Conservation (phyloP, 1,140 invertebrate species). For the Ericerus pela region DNA sequence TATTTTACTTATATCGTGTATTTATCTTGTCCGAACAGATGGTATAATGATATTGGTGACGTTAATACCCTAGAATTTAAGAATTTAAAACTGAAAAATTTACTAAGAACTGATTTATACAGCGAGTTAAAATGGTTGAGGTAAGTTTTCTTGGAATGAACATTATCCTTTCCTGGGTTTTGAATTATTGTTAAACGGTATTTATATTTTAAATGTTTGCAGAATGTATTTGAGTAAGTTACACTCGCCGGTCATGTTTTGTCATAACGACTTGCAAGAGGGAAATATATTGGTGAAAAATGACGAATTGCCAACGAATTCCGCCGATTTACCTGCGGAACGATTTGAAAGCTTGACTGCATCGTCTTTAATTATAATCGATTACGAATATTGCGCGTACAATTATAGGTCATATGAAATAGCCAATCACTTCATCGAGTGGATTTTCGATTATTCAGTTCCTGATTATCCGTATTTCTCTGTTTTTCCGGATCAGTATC, state of each 20-base stretch:
- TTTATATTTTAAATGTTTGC: slow-evolving; percentile 11
- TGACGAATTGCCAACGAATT: slow-evolving; percentile 1
- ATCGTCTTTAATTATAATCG: slow-evolving; percentile 53
- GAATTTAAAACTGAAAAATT: slow-evolving; percentile 12
- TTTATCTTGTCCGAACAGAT: neutral
- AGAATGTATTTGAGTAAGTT: slow-evolving; percentile 34
- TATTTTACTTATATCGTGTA: too few species aligned
- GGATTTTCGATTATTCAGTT: slow-evolving; percentile 79
- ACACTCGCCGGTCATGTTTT: slow-evolving; percentile 80
- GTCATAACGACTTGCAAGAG: slow-evolving; percentile 95
- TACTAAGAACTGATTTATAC: slow-evolving; percentile 10
- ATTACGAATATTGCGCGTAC: slow-evolving; percentile 89
- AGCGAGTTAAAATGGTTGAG: slow-evolving; percentile 31
- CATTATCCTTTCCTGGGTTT: neutral
- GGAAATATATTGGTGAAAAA: slow-evolving; percentile 43
- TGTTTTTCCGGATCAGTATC: slow-evolving; percentile 46
- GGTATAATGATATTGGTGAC: neutral
- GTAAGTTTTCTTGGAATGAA: slow-evolving; percentile 22
- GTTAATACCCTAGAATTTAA: neutral
- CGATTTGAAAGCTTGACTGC: too few species aligned
- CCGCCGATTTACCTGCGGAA: neutral
- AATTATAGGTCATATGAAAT: slow-evolving; percentile 89
- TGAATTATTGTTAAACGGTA: neutral
- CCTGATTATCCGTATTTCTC: slow-evolving; percentile 61
- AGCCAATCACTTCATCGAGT: slow-evolving; percentile 92